Percentiles rank a stretch among this genome's conserved stretches.
Evolutionary conservation across 53 echinoderm and acorn worm species (phyloP).

Genomic region (Hippasteria phrygiana): DNA sequence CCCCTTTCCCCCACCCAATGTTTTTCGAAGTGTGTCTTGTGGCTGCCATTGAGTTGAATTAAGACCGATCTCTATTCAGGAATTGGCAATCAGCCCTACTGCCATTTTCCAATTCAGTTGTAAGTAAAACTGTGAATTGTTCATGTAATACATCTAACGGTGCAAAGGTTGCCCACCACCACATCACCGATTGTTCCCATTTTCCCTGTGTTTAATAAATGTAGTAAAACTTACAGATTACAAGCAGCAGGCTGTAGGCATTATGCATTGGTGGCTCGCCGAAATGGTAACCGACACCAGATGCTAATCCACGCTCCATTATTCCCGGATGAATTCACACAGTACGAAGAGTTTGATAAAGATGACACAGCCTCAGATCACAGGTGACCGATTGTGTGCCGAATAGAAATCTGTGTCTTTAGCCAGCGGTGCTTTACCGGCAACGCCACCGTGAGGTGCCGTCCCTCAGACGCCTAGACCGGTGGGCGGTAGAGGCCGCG

Average conservation of each 20-base stretch:
- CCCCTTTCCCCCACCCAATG: no score
- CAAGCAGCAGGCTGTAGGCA: not conserved
- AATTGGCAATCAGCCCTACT: no score
- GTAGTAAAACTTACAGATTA: not conserved
- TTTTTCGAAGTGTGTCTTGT: no score
- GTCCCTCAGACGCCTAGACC: not conserved
- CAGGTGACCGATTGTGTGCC: not conserved
- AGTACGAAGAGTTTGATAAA: no score
- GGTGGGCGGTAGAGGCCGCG: not conserved
- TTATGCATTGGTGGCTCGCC: not conserved
- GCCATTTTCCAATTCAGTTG: no score
- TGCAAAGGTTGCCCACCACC: not conserved
- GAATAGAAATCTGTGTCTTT: not conserved
- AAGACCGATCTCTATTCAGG: no score
- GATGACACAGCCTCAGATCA: not conserved
- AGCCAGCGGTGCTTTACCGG: not conserved
- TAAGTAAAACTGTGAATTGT: no score
- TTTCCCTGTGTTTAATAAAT: not conserved
- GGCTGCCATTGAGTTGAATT: no score
- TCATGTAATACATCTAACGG: not conserved
- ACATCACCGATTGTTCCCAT: not conserved
- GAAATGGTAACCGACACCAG: not conserved
- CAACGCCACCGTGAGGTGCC: not conserved
- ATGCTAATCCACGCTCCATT: not conserved
- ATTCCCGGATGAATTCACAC: not conserved